A percentile compares a stretch with the other conserved stretches of the same genome.
Conservation (phyloP, 2,797 vertebrate genomes). For the Synaphobranchus kaupii region DNA sequence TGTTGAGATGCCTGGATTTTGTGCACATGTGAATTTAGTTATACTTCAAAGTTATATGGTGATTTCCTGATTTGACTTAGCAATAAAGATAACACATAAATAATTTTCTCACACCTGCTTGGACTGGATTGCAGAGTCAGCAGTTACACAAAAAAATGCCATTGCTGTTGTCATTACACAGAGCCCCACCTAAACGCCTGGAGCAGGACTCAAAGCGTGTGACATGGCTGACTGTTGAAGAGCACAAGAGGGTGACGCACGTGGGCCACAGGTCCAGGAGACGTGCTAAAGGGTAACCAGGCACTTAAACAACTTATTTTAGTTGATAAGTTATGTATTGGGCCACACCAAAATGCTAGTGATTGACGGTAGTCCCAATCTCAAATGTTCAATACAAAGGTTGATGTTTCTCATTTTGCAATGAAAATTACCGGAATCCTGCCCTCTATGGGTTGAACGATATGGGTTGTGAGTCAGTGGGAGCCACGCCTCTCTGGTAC, state of each 20-base stretch:
- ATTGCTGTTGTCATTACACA: not conserved
- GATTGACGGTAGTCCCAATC: too few species aligned
- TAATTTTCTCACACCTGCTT: not conserved
- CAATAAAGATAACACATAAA: not conserved
- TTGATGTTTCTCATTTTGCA: too few species aligned
- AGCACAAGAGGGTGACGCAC: not conserved
- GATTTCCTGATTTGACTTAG: not conserved
- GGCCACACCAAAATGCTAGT: too few species aligned
- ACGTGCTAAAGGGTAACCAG: slow-evolving; percentile 16
- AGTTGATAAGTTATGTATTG: too few species aligned
- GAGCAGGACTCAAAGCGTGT: not conserved
- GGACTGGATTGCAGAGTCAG: not conserved
- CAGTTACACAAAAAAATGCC: not conserved
- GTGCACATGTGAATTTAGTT: not conserved
- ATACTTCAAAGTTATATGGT: not conserved
- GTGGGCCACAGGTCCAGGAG: not conserved
- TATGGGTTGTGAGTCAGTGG: too few species aligned
- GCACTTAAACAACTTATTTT: too few species aligned
- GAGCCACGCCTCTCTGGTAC: too few species aligned
- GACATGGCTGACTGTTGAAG: not conserved
- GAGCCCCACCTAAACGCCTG: not conserved
- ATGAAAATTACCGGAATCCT: too few species aligned
- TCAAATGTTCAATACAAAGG: too few species aligned
- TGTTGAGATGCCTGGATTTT: not conserved
- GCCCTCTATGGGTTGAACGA: too few species aligned